Base-by-base conservation (phyloP, 2,113 vertebrate genomes). In the Terrapene triunguis region DNA sequence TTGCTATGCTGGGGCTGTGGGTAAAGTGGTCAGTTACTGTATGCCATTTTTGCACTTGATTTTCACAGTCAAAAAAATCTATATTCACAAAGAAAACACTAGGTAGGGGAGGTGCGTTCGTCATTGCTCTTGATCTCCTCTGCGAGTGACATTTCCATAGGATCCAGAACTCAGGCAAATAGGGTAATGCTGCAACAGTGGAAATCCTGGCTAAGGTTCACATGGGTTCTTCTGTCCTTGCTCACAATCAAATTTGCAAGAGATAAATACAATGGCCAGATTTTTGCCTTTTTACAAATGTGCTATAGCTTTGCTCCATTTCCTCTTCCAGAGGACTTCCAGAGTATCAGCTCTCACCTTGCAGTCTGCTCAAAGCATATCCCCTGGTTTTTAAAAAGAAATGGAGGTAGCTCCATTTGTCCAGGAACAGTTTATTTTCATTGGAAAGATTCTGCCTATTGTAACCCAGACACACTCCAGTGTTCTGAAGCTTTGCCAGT, bases 401-500 rank as follows among this genome's bases (percentile, higher is more conserved):
- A 88, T 78, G 81, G 92, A 96, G 93, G 91, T 80, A 90, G 80
- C 91, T 88, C 78, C 95, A n/a, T 98, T 96, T 96, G 94, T 98
- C 97, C 97, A 54, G 79, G 96, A 95, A 97, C 92, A 96, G 98
- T 98, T 98, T 98, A 98, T 97, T 98, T 98, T 97, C 97, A 96
- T 95, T 91, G 90, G 90, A 72, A 89, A 84, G 82, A 95, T 98
- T 98, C 97, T 94, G 96, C 94, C 96, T 95, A 97, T 98, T 98
- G 94, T 98, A 98, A 97, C 95, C 96, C 96, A 90, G 85, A 79
- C 94, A 84, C 87, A 85, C 87, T 97, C 84, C 3, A 94, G 93
- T 96, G 97, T 98, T 98, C 44, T 97, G 97, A 98, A 98, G 93
- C 90, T 78, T 90, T 97, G 97, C 98, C 98, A 98, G 88, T 95